phyloP scores from a whole-genome alignment of 2,113 vertebrate genomes.

The Aepyceros melampus region DNA sequence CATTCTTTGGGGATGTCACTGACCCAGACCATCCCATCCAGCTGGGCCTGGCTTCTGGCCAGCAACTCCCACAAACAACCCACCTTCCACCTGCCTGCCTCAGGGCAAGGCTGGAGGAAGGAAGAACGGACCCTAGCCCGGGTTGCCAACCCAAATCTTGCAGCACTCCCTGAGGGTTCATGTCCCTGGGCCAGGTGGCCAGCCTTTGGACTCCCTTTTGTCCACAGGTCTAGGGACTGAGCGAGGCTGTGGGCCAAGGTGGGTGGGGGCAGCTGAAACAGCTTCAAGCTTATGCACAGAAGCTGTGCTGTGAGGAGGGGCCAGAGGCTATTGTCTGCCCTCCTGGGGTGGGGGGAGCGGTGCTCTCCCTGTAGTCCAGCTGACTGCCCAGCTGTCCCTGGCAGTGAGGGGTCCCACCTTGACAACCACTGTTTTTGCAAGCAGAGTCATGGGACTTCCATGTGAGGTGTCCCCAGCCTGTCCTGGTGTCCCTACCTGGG shows the following conservation, averaged over 20 bases:
- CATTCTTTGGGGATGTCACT: constrained; percentile 83
- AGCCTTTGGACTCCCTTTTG: background rate
- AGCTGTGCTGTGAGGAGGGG: background rate
- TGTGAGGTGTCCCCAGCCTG: background rate
- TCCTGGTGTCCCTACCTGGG: constrained; percentile 78
- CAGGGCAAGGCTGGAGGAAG: background rate
- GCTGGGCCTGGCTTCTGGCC: constrained; percentile 81
- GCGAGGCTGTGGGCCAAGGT: background rate
- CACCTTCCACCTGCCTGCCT: constrained; percentile 81
- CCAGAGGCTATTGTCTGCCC: background rate
- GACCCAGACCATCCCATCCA: constrained; percentile 78
- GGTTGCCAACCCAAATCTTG: background rate
- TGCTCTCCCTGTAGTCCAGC: background rate
- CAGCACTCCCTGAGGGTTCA: background rate
- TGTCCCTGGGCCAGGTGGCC: background rate
- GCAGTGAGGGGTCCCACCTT: background rate
- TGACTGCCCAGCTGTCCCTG: background rate
- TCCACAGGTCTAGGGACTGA: background rate
- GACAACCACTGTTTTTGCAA: background rate
- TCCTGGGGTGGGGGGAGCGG: fast-evolving
- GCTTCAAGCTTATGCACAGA: background rate
- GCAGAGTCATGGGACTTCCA: background rate
- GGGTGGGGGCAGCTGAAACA: background rate
- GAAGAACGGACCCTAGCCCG: background rate
- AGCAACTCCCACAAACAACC: constrained; percentile 83